Evolutionary conservation across 2,113 vertebrate species (phyloP).

Genomic region (Lycocorax pyrrhopterus): DNA sequence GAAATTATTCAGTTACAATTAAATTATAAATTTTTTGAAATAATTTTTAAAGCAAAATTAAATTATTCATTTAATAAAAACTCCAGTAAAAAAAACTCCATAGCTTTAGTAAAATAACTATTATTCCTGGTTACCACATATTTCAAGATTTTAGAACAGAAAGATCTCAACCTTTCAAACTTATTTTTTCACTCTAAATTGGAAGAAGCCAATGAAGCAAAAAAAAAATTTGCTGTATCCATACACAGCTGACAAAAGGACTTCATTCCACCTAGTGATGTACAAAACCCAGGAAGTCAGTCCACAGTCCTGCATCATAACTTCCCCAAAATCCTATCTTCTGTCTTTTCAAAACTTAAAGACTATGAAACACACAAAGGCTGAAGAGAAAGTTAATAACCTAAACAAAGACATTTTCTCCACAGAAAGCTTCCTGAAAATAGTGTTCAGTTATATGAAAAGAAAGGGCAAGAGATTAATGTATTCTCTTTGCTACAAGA

Average conservation of each 20-base stretch:
- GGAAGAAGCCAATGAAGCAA: neutral
- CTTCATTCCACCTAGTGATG: neutral
- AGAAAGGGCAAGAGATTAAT: neutral
- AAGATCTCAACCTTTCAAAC: neutral
- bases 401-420: conserved; percentile 45
- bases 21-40: neutral
- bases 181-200: neutral
- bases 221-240: neutral
- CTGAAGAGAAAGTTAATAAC: conserved; percentile 48
- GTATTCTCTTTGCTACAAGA: neutral
- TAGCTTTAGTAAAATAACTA: neutral
- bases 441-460: neutral
- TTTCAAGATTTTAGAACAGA: neutral
- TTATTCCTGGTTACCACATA: neutral
- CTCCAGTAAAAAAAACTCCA: neutral
- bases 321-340: conserved; percentile 36
- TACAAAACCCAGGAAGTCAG: neutral
- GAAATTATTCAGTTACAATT: neutral
- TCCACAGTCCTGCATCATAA: neutral
- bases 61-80: neutral
- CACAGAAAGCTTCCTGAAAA: neutral
- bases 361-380: conserved; percentile 35
- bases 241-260: neutral
- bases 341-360: conserved; percentile 32
- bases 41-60: neutral